Base-by-base conservation (phyloP, 2,888 invertebrate species). In the Philonicus albiceps region DNA sequence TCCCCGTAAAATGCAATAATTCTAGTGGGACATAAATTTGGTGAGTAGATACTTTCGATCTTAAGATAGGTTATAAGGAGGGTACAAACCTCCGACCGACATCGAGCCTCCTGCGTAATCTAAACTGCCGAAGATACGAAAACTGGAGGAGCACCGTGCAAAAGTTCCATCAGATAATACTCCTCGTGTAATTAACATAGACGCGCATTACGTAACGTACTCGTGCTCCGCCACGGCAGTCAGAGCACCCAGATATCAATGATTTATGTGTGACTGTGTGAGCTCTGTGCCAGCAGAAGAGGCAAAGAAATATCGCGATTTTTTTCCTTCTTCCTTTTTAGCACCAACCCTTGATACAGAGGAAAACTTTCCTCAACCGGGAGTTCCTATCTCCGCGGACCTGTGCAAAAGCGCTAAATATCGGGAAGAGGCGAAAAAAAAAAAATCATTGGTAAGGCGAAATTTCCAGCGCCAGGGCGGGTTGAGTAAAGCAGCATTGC, bases 141-240 rank as follows among this genome's bases (percentile, higher is more conserved):
- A 55, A 81, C 81, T 73, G 43, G 74, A 74, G 72, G 81, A 85
- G 76, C 76, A 3, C 64, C 87, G 86, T 87, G 86, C 83, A 86
- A 85, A 87, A 81, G 85, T 86, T 87, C 37, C 37, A 86, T 87
- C 87, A 85, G 86, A 87, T 87, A 86, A 87, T 85, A 76, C 49
- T 84, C 16, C 49, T 86, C 80, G 83, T 83, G 87, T 88, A 89
- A 89, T 89, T 89, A 89, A 89, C 89, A 88, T 88, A 88, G 87
- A 86, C 87, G 88, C 86, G 86, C 81, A 86, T 78, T 86, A 88
- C 83, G 83, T 78, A 86, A 87, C 53, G 72, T 87, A 80, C 86
- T 87, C 86, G 73, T 85, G 80, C 85, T 64, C 83, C 75, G 27
- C 72, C 30, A 73, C 40, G 73, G 73, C 40, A 84, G 40, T 76